Evolutionary conservation across 2,888 invertebrate species (phyloP), one percentile per base, ranked within the genome.

Genomic region (Xanthorhoe designata): DNA sequence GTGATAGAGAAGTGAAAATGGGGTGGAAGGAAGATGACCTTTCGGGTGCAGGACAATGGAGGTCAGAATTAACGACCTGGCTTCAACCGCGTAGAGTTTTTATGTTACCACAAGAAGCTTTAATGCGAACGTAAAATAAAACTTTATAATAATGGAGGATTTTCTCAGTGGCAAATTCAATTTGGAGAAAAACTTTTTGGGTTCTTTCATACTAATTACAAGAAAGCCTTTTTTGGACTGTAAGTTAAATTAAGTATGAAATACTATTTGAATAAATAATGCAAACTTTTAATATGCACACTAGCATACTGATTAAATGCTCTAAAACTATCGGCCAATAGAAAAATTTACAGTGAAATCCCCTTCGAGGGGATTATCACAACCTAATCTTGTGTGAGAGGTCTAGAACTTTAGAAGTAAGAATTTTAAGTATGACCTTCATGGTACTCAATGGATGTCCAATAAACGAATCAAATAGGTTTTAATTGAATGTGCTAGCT

Each of bases 401-500:
- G 1, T 5, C 13, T 13, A 45, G n/a, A 9, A n/a, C 1, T 4
- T 4, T 4, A 45, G 1, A 45, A 45, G 4, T 45, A 13, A 13
- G n/a, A n/a, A n/a, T n/a, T 45, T 45, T 45, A 24, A 3, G 24
- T 3, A 24, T 24, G 24, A 24, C 24, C 24, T 24, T 24, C 24
- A 24, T 24, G n/a, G 4, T 24, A 3, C 24, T 24, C 24, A 24
- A 24, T 24, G 4, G 24, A 24, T 24, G 24, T 24, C 24, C 24
- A 24, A n/a, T n/a, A n/a, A n/a, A n/a, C n/a, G n/a, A n/a, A n/a
- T n/a, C n/a, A n/a, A n/a, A n/a, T n/a, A n/a, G n/a, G n/a, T n/a
- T n/a, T n/a, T n/a, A n/a, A n/a, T n/a, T 17, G 24, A 66, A 38
- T 68, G 68, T 61, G 13, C 75, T 74, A 76, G 75, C 68, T 72